phyloP scores from a whole-genome alignment of 2,797 vertebrate genomes.

The Falco novaeseelandiae region DNA sequence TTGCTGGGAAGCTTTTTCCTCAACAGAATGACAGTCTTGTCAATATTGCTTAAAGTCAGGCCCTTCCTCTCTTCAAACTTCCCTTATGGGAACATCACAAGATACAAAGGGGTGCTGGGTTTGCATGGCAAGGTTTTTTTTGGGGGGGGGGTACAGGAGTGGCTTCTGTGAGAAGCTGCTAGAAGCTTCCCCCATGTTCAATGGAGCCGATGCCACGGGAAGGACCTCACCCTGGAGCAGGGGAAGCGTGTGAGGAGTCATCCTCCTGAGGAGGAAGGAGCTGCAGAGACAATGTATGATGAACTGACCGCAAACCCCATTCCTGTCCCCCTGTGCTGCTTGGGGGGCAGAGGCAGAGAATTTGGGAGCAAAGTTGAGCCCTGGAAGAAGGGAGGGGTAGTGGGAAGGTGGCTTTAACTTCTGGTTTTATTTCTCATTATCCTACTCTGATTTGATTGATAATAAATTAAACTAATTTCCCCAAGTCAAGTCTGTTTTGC shows the following conservation, averaged over 20 bases:
- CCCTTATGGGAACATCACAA: not conserved
- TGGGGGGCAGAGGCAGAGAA: too few relatives aligned
- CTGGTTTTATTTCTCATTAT: not conserved
- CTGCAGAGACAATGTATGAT: too few relatives aligned
- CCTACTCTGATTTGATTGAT: not conserved
- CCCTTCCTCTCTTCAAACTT: not conserved
- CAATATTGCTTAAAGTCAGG: not conserved
- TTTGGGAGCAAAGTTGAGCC: not conserved
- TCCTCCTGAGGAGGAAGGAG: too few relatives aligned
- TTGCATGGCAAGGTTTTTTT: not conserved
- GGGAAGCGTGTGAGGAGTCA: too few relatives aligned
- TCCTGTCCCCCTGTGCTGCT: too few relatives aligned
- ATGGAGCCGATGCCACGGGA: not conserved
- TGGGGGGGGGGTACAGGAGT: fast-evolving
- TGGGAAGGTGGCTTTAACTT: not conserved
- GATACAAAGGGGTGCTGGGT: not conserved
- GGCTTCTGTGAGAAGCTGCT: not conserved
- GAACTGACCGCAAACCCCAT: too few relatives aligned
- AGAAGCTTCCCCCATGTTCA: not conserved
- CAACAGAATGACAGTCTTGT: not conserved
- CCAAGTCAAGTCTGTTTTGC: not conserved
- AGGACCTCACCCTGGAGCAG: not conserved
- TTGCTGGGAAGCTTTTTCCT: not conserved
- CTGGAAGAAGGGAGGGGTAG: not conserved
- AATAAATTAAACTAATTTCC: not conserved